These are phyloP conservation scores for Cecropterus lyciades DNA, from an alignment of 1,140 invertebrate genomes.

Conservation along the genomic window DNA sequence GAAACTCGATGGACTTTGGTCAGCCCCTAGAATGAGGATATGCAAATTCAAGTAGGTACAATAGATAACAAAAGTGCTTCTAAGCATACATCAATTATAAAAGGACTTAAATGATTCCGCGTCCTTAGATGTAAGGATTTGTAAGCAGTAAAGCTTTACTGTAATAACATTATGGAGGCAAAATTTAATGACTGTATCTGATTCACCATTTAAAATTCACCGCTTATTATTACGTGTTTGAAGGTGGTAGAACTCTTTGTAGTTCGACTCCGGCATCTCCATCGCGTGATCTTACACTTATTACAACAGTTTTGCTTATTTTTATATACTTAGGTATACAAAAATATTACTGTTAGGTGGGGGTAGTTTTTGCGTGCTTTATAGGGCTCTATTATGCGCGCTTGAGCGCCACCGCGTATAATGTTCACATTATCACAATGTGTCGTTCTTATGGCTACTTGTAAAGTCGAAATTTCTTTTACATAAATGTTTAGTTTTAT, in stretches of 20 bases:
- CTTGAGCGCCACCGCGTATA: slow-evolving; percentile 72
- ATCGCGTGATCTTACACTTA: too few species aligned
- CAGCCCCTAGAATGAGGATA: slow-evolving; percentile 54
- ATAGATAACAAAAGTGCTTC: slow-evolving; percentile 44
- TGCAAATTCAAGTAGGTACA: slow-evolving; percentile 39
- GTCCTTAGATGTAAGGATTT: too few species aligned
- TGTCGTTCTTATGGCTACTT: slow-evolving; percentile 61
- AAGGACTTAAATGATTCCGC: too few species aligned
- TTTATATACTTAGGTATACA: neutral
- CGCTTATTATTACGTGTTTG: too few species aligned
- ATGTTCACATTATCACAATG: slow-evolving; percentile 76
- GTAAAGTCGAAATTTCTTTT: slow-evolving; percentile 35
- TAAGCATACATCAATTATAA: too few species aligned
- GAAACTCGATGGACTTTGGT: slow-evolving; percentile 72
- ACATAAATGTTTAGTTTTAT: slow-evolving; percentile 4
- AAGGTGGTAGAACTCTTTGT: too few species aligned
- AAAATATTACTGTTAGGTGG: slow-evolving; percentile 4
- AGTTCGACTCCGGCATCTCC: too few species aligned
- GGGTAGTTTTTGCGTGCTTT: slow-evolving; percentile 18
- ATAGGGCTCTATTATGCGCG: slow-evolving; percentile 62
- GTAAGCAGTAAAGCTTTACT: too few species aligned
- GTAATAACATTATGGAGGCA: too few species aligned
- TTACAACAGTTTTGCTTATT: too few species aligned
- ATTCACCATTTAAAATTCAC: too few species aligned
- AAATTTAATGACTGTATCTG: too few species aligned